Evolutionary conservation across 2,113 vertebrate genomes (phyloP), one percentile per base, ranked within the genome.

Genomic region (Myrmophylax atrothorax): DNA sequence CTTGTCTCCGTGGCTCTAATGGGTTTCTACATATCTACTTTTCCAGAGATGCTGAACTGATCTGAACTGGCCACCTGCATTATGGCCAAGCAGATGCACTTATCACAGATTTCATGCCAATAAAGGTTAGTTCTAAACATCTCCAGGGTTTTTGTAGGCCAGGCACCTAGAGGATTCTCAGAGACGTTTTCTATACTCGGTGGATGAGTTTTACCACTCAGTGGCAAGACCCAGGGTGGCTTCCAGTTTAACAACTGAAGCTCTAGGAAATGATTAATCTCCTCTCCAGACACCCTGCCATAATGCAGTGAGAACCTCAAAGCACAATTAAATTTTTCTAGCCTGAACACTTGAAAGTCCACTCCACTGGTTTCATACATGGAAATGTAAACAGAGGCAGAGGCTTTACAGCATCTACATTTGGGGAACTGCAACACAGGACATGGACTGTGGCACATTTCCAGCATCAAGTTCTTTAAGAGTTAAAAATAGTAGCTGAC

Each of bases 401-500:
- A 14, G 46, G 20, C 35, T 59, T 79, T 53, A 46, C 20, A 64
- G 84, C 84, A 76, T 59, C 89, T 80, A 8, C 38, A 42, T 75
- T 75, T 73, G 58, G 82, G 56, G 70, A 93, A 19, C 78, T 66
- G 75, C 59, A 63, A 68, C 0, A 0, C 0, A 56, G 67, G 77
- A 89, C 12, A 1, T 2, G 38, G 78, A 59, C 35, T 5, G 1
- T 64, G 66, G 74, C 74, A 91, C 44, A 6, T n/a, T 62, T 64
- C 84, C 91, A 96, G 81, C 5, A 3, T 58, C 7, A n/a, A 66
- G 94, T 5, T 80, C 87, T 83, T 47, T 6, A 89, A 96, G 84
- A 85, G 74, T 91, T 94, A 88, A 89, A 91, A 91, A 47, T 59
- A 93, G 87, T 3, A 85, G 78, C 84, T 87, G 90, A 59, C n/a